Base-by-base conservation (phyloP, 2,113 vertebrate species). In the Isichthys henryi region DNA sequence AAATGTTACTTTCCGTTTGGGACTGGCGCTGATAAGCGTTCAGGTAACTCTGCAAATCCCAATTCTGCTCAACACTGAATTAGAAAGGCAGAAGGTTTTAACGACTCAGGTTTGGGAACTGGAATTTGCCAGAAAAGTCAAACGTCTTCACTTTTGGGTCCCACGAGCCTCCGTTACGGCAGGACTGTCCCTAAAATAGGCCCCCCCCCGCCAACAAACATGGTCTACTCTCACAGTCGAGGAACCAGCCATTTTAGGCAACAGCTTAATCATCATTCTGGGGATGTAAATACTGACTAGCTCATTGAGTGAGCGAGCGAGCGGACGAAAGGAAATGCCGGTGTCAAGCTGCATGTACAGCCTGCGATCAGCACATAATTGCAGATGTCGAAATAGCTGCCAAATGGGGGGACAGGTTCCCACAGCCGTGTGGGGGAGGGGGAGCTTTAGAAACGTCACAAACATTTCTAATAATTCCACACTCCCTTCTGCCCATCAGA, bases 331-430 rank as follows among this genome's bases (percentile, higher is more conserved):
- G 94, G 66, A 84, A 90, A 49, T 88, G 92, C 92, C 92, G 52
- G 88, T 93, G 92, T 92, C 94, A 95, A 92, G 90, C 83, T 94
- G 92, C 92, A 93, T 91, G 93, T 94, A 92, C 93, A 91, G 92
- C 90, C 93, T 94, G 92, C 92, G 91, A 94, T 93, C 91, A 91
- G 84, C 92, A 91, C 77, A 58, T 93, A 92, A 94, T 88, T 89
- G 80, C 90, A 91, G 92, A 94, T 94, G 91, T 95, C 93, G 93
- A 95, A 94, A 94, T 94, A 93, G 91, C 91, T 94, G 91, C 88
- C 94, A 91, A 91, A 92, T 85, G 88, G 90, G 88, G 74, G 90
- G 91, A 87, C 86, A 21, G 66, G 5, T 80, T 80, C 45, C 88
- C 62, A 35, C 88, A 23, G 74, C 43, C 74, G 45, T 49, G 27